Evolutionary conservation across 2,888 invertebrate genomes (phyloP), one percentile per base, ranked within the genome.

Genomic region (Himalopsyche kuldschensis): DNA sequence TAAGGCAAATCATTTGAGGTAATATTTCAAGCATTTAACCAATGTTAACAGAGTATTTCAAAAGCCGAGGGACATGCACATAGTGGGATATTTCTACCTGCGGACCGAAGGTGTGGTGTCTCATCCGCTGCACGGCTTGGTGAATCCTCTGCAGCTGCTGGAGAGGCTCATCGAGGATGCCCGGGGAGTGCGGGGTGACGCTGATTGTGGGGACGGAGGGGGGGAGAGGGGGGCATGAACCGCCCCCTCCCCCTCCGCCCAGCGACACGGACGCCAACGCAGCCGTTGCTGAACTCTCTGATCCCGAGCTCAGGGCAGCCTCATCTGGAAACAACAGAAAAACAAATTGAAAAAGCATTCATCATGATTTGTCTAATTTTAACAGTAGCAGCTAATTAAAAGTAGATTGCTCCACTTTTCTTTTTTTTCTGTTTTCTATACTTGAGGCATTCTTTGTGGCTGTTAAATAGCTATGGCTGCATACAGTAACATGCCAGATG

Each of bases 131-230:
- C 86, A 96, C 95, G 82, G 93, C 94, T 86, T 95, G 95, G 88
- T 95, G 95, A 78, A 96, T 92, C 86, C 95, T 93, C 84, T 95
- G 93, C 86, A 96, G 91, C 88, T 96, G 95, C 87, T 95, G 94
- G 87, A 95, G 89, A 88, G 95, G 95, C 89, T 96, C 96, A 88
- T 96, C 96, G 88, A 92, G 87, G 87, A 92, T 94, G 85, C 96
- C 96, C 15, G 97, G 96, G 87, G 96, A 96, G 90, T 97, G 96
- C 20, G 97, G 96, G 83, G 97, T 97, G 86, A 97, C 96, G 90
- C 96, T 96, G 89, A 97, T 97, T 83, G 95, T 97, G 85, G 97
- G 97, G 88, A 96, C 95, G 89, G 94, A 89, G 82, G 93, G 91
- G 76, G 87, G 87, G 79, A 82, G 86, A 89, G 86, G 89, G 89